Evolutionary conservation across 2,113 vertebrate genomes (phyloP).

Genomic region (Nothocercus nigrocapillus): DNA sequence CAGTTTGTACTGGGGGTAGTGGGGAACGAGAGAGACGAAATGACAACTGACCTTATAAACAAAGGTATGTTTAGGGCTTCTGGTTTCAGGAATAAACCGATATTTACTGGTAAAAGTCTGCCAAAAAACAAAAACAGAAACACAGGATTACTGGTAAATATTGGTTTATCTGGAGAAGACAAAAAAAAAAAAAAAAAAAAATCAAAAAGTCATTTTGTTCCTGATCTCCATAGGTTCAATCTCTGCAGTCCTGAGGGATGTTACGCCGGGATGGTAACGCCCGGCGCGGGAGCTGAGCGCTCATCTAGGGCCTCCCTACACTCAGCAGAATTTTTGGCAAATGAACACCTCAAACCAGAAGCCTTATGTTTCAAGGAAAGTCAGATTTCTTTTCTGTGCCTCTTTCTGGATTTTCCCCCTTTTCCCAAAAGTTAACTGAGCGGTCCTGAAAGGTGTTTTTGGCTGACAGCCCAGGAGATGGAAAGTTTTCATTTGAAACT

Average conservation of each 20-base stretch:
- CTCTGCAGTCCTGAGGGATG: background rate
- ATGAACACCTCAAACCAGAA: slow-evolving; percentile 70
- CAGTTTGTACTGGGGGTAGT: slow-evolving; percentile 64
- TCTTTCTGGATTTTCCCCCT: background rate
- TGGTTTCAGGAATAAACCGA: slow-evolving; percentile 84
- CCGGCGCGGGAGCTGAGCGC: background rate
- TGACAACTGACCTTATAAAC: slow-evolving; percentile 80
- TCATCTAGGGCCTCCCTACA: background rate
- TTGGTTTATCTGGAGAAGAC: slow-evolving; percentile 81
- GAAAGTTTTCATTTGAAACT: slow-evolving; percentile 16
- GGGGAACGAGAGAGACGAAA: slow-evolving; percentile 77
- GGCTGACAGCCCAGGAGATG: background rate
- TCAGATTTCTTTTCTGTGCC: fast-evolving
- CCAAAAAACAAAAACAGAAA: slow-evolving; percentile 84
- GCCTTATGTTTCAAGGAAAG: slow-evolving; percentile 50
- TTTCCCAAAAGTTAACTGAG: background rate
- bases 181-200: background rate
- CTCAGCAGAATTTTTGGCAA: background rate
- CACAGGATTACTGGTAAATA: slow-evolving; percentile 84
- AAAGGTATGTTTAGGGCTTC: slow-evolving; percentile 81
- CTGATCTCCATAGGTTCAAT: background rate
- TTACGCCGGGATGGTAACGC: background rate
- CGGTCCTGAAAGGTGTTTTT: background rate
- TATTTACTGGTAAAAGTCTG: slow-evolving; percentile 85
- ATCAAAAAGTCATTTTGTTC: background rate